Evolutionary conservation across 2,888 invertebrate genomes (phyloP), one percentile per base, ranked within the genome.

Genomic region (Eristalis arbustorum): DNA sequence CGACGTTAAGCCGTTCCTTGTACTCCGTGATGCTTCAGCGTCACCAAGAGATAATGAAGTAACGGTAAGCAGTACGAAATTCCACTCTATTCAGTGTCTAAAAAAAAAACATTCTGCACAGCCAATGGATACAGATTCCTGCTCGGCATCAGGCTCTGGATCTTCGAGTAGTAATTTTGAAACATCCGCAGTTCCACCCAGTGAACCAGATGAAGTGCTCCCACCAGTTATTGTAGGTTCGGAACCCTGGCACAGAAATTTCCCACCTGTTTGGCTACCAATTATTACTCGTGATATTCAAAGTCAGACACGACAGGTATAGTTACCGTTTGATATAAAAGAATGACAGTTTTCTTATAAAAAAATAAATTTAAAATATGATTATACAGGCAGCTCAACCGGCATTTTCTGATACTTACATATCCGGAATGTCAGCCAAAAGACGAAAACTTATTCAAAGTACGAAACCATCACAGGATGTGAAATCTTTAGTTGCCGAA

Each of bases 351-450:
- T 40, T 18, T 63, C 13, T 3, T n/a, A 89, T 89, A 92, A 91
- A 89, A 89, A n/a, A n/a, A n/a, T n/a, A n/a, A n/a, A n/a, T n/a
- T n/a, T 93, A 31, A 31, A 8, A 31, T 5, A n/a, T 62, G 13
- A 62, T 28, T 8, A 31, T 10, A 5, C 18, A 90, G 90, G 92
- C 91, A 89, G 89, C 93, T 5, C 94, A 93, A 89, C 91, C 93
- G 1, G 95, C 96, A 34, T 96, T 96, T 92, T 98, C 98, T 91
- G 98, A 98, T 93, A 97, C 97, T 0, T 98, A 98, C 92, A 93
- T 98, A 62, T 95, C 96, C 10, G 97, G 97, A 13, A 96, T 98
- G 96, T 97, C 98, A 14, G 95, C 96, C 57, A 97, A 98, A 92
- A 95, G 98, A 82, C 96, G 98, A 88, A 97, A 97, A 92, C 94